These are phyloP conservation scores for Ashinkailepas kermadecensis DNA, from an alignment of 2,888 invertebrate genomes.

Conservation along the genomic window DNA sequence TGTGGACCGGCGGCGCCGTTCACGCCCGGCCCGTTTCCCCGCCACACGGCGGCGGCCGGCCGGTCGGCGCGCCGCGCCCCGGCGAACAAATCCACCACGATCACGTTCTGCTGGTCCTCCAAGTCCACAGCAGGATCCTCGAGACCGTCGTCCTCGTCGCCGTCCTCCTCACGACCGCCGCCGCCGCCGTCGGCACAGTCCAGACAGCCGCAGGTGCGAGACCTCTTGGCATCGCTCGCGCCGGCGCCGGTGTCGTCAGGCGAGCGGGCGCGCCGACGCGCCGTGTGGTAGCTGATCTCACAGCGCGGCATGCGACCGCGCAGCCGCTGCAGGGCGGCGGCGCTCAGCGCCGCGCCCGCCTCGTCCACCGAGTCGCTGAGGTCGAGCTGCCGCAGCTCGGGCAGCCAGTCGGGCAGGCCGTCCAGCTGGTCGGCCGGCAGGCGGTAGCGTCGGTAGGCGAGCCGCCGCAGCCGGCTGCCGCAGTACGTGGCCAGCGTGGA, in stretches of 20 bases:
- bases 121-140: neutral
- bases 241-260: neutral
- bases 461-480: slow-evolving; percentile 1
- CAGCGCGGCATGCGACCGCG: neutral
- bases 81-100: neutral
- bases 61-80: too few relatives aligned
- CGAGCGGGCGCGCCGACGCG: neutral
- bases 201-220: neutral
- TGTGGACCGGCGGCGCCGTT: too few relatives aligned
- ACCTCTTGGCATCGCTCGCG: too few relatives aligned
- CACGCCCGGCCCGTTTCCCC: too few relatives aligned
- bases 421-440: neutral
- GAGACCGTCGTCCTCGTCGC: neutral
- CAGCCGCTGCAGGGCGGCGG: neutral
- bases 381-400: neutral
- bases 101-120: neutral
- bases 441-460: neutral
- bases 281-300: neutral
- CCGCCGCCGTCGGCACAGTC: neutral
- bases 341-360: neutral
- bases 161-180: neutral
- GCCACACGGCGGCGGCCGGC: too few relatives aligned
- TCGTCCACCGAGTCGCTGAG: neutral
- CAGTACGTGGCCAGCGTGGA: neutral
- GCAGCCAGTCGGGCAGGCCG: neutral